Evolutionary conservation across 2,113 vertebrate genomes (phyloP), one percentile per base, ranked within the genome.

Genomic region (Toxotes chatareus): DNA sequence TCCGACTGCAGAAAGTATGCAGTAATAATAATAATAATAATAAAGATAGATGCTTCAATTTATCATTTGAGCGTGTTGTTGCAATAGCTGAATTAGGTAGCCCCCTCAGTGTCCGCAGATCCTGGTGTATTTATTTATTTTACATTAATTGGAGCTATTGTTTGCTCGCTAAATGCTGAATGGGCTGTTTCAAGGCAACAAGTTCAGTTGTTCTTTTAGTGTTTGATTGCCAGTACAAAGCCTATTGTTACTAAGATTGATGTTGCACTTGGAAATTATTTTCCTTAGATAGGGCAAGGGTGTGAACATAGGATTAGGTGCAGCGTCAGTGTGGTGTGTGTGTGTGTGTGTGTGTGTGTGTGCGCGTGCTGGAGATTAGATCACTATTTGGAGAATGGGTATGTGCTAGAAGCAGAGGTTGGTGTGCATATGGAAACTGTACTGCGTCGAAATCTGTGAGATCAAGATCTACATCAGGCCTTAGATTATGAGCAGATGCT

Each of bases 111-210:
- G 65, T 64, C 62, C 17, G 1, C 73, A 55, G 75, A 59, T 70
- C 60, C 38, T 23, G 1, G 13, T 61, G 51, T 79, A 32, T 85
- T 68, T 78, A 73, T 83, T 32, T 59, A 49, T 78, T 84, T 86
- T 71, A 60, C 60, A 61, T 27, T 80, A 83, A 83, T 46, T 64
- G 72, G 47, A 80, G 51, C 55, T 55, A 57, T 51, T 73, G 64
- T 84, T 86, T 82, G 75, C n/a, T 53, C 34, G 27, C 27, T 84
- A 69, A 77, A 68, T 73, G 73, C 84, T 75, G 66, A 88, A 81
- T 73, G 36, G 60, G 73, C 75, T 81, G 27, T 89, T 90, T 87
- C 8, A 83, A 76, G 44, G 75, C 47, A 84, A 62, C 61, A 79
- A 31, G 47, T 82, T 59, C 38, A 75, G 80, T 57, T 71, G 32